A percentile compares a stretch with the other conserved stretches of the same genome.
Conservation (phyloP, 2,888 invertebrate genomes). For the Rhingia campestris region DNA sequence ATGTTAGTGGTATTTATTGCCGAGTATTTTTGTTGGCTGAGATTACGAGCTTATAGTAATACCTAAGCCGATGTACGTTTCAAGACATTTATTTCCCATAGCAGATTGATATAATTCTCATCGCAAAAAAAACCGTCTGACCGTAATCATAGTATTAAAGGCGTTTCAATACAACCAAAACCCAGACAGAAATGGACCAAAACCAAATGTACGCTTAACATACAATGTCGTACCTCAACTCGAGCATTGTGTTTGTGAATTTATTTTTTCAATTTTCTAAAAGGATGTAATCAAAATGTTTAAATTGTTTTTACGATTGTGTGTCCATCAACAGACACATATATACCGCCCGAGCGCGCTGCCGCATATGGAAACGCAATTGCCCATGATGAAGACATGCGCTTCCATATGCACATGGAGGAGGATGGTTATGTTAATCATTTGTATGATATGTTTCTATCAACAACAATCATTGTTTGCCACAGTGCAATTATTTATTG, state of each 20-base stretch:
- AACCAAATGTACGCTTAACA: constrained; percentile 19
- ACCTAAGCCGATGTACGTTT: not conserved
- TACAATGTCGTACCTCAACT: not conserved
- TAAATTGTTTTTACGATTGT: constrained; percentile 70
- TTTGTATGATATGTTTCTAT: constrained; percentile 74
- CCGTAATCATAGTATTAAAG: constrained; percentile 42
- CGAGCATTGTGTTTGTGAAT: constrained; percentile 51
- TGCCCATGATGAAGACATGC: constrained; percentile 34
- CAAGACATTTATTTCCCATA: constrained; percentile 43
- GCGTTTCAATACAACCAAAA: constrained; percentile 7
- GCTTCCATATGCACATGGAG: constrained; percentile 2
- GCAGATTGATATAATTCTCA: constrained; percentile 53
- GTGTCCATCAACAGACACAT: constrained; percentile 41
- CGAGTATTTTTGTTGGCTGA: too few species aligned
- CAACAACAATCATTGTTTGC: constrained; percentile 71
- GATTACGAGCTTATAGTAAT: too few species aligned
- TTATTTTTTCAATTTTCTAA: constrained; percentile 52
- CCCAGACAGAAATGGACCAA: constrained; percentile 57
- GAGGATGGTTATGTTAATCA: constrained; percentile 65
- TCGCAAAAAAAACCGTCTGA: constrained; percentile 46
- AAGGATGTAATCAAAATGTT: constrained; percentile 74
- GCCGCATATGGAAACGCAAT: constrained; percentile 16
- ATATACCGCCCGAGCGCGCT: not conserved
- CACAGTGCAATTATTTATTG: constrained; percentile 70
- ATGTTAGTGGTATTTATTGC: too few species aligned